Evolutionary conservation across 2,113 vertebrate species (phyloP).

Genomic region (Peromyscus polionotus): DNA sequence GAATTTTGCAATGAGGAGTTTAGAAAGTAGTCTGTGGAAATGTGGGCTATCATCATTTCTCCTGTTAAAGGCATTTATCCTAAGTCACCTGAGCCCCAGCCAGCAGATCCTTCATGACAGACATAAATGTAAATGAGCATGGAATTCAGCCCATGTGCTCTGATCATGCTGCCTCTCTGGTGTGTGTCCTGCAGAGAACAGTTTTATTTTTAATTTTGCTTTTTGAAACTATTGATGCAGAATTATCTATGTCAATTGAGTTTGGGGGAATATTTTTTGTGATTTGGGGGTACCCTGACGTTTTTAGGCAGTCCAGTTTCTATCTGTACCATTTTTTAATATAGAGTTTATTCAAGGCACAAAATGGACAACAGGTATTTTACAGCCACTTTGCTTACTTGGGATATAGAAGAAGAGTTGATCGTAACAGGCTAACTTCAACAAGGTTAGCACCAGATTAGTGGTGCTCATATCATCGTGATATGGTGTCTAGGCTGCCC

Average conservation of each 20-base stretch:
- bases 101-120: neutral
- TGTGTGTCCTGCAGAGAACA: neutral
- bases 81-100: neutral
- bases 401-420: neutral
- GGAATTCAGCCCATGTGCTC: neutral
- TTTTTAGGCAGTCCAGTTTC: neutral
- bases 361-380: neutral
- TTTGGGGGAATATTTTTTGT: neutral
- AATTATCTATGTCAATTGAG: neutral
- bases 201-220: neutral
- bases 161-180: neutral
- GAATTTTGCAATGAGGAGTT: neutral
- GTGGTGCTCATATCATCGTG: slow-evolving; percentile 3
- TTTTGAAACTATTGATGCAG: neutral
- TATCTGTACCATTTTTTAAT: neutral
- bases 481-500: neutral
- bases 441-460: neutral
- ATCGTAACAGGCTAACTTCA: neutral
- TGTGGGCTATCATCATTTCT: neutral
- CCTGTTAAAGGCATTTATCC: slow-evolving; percentile 32
- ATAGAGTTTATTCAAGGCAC: neutral
- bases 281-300: neutral
- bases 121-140: neutral
- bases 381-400: neutral
- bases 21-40: neutral